Evolutionary conservation across 2,888 invertebrate genomes (phyloP).

Genomic region (Dione vanillae): DNA sequence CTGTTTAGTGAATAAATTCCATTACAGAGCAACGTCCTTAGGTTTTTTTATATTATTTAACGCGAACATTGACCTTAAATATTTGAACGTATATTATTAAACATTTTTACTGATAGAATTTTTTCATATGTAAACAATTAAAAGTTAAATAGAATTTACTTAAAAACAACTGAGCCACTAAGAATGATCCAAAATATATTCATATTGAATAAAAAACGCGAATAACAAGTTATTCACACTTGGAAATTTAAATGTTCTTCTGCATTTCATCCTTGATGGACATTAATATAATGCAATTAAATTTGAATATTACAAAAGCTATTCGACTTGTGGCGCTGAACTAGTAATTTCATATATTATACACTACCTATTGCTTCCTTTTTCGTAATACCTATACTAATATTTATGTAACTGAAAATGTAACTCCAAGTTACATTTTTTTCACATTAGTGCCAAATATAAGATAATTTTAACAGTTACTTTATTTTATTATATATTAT

Average conservation of each 20-base stretch:
- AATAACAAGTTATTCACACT: slow-evolving; percentile 14
- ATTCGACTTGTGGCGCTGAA: slow-evolving; percentile 42
- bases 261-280: slow-evolving; percentile 23
- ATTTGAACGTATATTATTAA: slow-evolving; percentile 63
- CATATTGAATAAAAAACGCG: slow-evolving; percentile 7
- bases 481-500: too few species aligned
- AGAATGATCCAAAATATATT: slow-evolving; percentile 3
- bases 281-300: slow-evolving; percentile 27
- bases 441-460: too few species aligned
- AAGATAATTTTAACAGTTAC: too few species aligned
- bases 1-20: background rate
- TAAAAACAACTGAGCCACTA: background rate
- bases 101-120: slow-evolving; percentile 74
- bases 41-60: slow-evolving; percentile 79
- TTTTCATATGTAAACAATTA: slow-evolving; percentile 68
- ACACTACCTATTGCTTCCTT: slow-evolving; percentile 40
- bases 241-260: slow-evolving; percentile 3
- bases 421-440: too few species aligned
- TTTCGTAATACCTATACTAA: too few species aligned
- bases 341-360: too few species aligned
- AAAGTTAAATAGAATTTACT: slow-evolving; percentile 1
- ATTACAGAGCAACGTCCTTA: slow-evolving; percentile 73
- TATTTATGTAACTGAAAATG: too few species aligned
- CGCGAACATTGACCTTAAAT: slow-evolving; percentile 74
- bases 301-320: slow-evolving; percentile 27